A percentile compares a stretch with the other conserved stretches of the same genome.
Conservation (phyloP, 2,888 invertebrate species). For the Zaprionus bogoriensis region DNA sequence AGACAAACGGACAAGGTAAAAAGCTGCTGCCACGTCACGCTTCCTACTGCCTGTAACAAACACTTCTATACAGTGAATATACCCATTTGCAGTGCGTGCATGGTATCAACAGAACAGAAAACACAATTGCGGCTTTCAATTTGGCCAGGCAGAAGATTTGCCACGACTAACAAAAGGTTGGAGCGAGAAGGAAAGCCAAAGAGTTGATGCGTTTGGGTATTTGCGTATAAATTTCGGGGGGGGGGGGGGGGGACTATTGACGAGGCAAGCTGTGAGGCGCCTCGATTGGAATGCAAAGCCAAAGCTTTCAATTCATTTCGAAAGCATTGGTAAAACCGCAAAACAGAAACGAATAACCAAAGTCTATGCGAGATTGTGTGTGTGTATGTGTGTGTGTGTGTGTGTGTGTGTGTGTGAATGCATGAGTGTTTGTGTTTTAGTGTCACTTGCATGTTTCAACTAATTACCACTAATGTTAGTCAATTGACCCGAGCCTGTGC, state of each 20-base stretch:
- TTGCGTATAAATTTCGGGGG: background rate
- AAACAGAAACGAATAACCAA: constrained; percentile 37
- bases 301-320: constrained; percentile 29
- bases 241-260: background rate
- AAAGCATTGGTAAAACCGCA: constrained; percentile 29
- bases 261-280: background rate
- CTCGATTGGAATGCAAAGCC: constrained; percentile 26
- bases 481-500: background rate
- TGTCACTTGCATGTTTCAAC: constrained; percentile 8
- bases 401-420: background rate
- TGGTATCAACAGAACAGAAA: background rate
- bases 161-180: background rate
- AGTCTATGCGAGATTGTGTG: background rate
- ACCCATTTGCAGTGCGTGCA: too few species aligned
- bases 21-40: too few species aligned
- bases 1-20: too few species aligned
- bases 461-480: constrained; percentile 9
- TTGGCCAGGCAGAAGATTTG: background rate
- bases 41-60: too few species aligned
- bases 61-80: too few species aligned
- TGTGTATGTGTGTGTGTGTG: background rate
- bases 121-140: constrained; percentile 8
- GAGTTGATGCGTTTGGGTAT: too few species aligned
- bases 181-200: too few species aligned
- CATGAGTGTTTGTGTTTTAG: constrained; percentile 2